Base-by-base conservation (phyloP, 2,888 invertebrate species). In the Volucella bombylans region DNA sequence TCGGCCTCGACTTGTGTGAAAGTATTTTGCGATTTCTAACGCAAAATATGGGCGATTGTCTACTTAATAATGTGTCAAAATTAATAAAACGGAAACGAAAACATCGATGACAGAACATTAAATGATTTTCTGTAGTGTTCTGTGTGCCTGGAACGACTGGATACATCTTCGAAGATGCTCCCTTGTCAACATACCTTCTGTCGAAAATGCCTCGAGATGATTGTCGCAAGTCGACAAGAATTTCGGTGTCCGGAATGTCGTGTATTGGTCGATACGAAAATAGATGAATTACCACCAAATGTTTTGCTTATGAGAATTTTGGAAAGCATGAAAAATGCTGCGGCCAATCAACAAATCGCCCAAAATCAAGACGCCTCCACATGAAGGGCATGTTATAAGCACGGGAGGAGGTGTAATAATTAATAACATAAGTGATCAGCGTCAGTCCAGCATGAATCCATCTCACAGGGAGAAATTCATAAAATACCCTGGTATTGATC, bases 121-220 rank as follows among this genome's bases (percentile, higher is more conserved):
- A 97, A 97, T 92, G 96, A 97, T 92, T 93, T 97, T 88, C 93
- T 98, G 88, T 98, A 98, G 93, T 98, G 98, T 93, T 98, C 98
- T 31, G 98, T 98, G 52, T 98, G 98, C 90, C 92, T 98, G 89
- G 98, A 98, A 90, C 94, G 97, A 83, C 93, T 98, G 90, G 97
- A 98, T 92, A 96, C 97, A 54, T 96, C 96, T 50, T 97, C 97
- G 88, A 96, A 97, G 90, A 98, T 98, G 62, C 92, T 98, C 87
- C 98, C 98, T 10, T 98, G 98, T 91, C 98, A 98, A 92, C 98
- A 98, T 92, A 98, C 98, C 0, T 98, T 98, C 92, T 98, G 98
- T 91, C 95, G 96, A 88, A 96, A 97, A 92, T 98, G 98, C 91
- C 93, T 98, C 76, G 96, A 97, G 93, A 98, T 97, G 89, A 98